Base-by-base conservation (phyloP, 2,888 invertebrate species). In the Ceratothoa steindachneri region DNA sequence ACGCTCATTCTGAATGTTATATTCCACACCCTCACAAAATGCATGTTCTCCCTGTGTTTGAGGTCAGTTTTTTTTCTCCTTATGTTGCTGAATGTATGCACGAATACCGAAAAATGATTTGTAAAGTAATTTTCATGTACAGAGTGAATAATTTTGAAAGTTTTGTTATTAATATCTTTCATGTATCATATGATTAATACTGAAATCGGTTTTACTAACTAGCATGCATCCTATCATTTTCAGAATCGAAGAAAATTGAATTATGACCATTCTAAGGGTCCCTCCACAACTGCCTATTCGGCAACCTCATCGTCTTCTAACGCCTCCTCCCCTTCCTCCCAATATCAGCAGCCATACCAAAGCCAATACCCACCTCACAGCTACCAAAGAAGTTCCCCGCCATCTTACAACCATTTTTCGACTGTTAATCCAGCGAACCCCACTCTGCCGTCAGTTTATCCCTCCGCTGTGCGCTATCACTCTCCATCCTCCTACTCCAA, bases 261-360 rank as follows among this genome's bases (percentile, higher is more conserved):
- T 15, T 29, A 55, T 15, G 70, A 60, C 30, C 31, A 22, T 30
- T 30, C 31, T 22, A 29, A 30, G 30, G n/a, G 12, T 30, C 75
- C 75, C 72, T 73, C 73, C 71, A 75, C 73, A 71, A 73, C 69
- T 53, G 71, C 74, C 66, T 77, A 29, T 30, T 30, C 67, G 67
- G 67, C 5, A 24, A 30, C 77, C 22, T 73, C 77, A 29, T 22
- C 68, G 7, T 27, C 51, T 30, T 52, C 31, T 27, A 70, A 75
- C 52, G 68, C 71, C 65, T 74, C 73, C 24, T 67, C 75, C 1
- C 72, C 78, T 51, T 76, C 73, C 24, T 71, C 64, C 9, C 69
- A 65, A n/a, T 75, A 79, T 60, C 72, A 72, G 24, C 41, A 69
- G 27, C 72, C 72, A 41, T 65, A 74, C 68, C 69, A 71, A 65